phyloP scores from a whole-genome alignment of 2,797 vertebrate species.

The Melanotaenia nigrans region DNA sequence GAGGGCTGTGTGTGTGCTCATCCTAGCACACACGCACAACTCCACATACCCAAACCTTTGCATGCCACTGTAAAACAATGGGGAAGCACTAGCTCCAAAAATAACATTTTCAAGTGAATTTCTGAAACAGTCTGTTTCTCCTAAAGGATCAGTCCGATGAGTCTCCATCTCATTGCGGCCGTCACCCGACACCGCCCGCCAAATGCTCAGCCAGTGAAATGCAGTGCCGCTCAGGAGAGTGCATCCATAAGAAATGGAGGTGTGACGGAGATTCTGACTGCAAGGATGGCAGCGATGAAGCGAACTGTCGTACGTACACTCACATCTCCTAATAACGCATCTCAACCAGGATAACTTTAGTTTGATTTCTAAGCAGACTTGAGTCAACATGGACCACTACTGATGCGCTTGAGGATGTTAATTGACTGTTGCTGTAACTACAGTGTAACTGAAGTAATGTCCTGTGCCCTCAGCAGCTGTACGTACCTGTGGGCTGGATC shows the following conservation, averaged over 20 bases:
- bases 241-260: constrained; percentile 95
- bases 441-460: not conserved
- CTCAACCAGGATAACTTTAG: too few relatives aligned
- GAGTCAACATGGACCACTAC: too few relatives aligned
- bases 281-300: constrained; percentile 95
- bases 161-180: constrained; percentile 89
- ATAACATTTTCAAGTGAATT: too few relatives aligned
- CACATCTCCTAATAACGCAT: too few relatives aligned
- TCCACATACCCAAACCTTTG: too few relatives aligned
- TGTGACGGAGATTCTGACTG: constrained; percentile 97
- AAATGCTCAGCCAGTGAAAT: constrained; percentile 90
- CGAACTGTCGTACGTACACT: constrained; percentile 92
- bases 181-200: constrained; percentile 83
- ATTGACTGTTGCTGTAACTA: not conserved
- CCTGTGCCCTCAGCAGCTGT: constrained; percentile 81
- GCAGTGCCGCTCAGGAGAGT: constrained; percentile 92
- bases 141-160: constrained; percentile 91
- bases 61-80: too few relatives aligned
- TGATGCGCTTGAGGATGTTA: too few relatives aligned
- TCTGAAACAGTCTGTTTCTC: not conserved
- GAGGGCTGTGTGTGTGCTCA: too few relatives aligned
- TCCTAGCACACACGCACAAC: too few relatives aligned
- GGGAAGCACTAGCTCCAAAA: too few relatives aligned
- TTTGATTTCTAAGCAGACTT: too few relatives aligned
- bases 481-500: constrained; percentile 90